Evolutionary conservation across 2,113 vertebrate species (phyloP).

Genomic region (Rhinolophus ferrumequinum): DNA sequence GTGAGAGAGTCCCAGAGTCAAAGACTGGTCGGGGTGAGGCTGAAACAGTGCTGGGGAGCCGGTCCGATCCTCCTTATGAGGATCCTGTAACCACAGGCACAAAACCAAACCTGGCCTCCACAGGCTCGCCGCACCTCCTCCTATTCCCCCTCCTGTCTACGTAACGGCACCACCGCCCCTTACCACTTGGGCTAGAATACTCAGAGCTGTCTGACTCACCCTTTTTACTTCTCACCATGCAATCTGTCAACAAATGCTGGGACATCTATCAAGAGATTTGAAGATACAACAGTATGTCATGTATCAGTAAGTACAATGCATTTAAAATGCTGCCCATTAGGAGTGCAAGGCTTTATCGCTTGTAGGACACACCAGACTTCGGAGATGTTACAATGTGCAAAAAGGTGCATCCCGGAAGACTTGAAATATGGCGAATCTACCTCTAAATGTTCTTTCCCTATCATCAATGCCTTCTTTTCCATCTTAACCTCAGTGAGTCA

Average conservation of each 20-base stretch:
- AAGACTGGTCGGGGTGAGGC: not conserved
- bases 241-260: not conserved
- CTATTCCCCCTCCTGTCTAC: not conserved
- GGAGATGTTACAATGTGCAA: not conserved
- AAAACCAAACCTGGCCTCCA: not conserved
- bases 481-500: not conserved
- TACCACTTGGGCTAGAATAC: not conserved
- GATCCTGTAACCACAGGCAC: not conserved
- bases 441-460: not conserved
- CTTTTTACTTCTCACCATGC: constrained; percentile 24
- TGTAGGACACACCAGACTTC: not conserved
- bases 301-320: not conserved
- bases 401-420: not conserved
- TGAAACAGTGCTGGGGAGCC: not conserved
- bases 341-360: not conserved
- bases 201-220: not conserved
- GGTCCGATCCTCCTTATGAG: not conserved
- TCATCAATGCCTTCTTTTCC: not conserved
- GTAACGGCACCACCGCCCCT: not conserved
- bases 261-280: not conserved
- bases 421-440: not conserved
- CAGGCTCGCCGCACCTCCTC: not conserved
- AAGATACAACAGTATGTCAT: constrained; percentile 36
- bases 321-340: not conserved
- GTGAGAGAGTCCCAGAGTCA: not conserved